phyloP scores from a whole-genome alignment of 1,140 invertebrate genomes.

The Psilanteris sp. region DNA sequence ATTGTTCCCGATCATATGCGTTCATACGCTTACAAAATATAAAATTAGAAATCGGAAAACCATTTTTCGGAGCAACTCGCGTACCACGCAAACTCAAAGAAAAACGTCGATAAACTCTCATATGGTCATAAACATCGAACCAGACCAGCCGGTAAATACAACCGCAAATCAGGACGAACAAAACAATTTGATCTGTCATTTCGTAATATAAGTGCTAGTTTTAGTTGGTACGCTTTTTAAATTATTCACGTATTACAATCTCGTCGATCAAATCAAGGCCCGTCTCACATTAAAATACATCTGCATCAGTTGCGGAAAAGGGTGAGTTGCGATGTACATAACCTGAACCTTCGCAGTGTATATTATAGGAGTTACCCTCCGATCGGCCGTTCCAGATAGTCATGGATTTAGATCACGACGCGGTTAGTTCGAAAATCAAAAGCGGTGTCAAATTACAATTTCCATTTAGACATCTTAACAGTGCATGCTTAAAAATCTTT shows the following conservation, averaged over 20 bases:
- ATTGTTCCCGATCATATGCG: too few relatives aligned
- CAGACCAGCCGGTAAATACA: slow-evolving; percentile 25
- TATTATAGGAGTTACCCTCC: slow-evolving; percentile 8
- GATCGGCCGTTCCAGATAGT: slow-evolving; percentile 66
- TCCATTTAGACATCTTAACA: slow-evolving; percentile 3
- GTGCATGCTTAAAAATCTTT: too few relatives aligned
- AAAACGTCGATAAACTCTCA: slow-evolving; percentile 76
- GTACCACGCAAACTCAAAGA: slow-evolving; percentile 72
- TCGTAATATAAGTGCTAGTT: slow-evolving; percentile 35
- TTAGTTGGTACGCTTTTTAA: too few relatives aligned
- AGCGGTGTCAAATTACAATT: slow-evolving; percentile 50
- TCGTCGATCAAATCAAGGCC: too few relatives aligned
- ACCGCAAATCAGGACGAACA: background rate
- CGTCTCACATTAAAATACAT: too few relatives aligned
- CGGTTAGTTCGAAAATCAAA: slow-evolving; percentile 61
- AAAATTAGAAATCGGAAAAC: slow-evolving; percentile 33
- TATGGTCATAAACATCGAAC: slow-evolving; percentile 15
- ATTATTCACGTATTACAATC: too few relatives aligned
- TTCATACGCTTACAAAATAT: slow-evolving; percentile 15
- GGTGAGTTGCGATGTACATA: slow-evolving; percentile 34
- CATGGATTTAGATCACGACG: slow-evolving; percentile 45
- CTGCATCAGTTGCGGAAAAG: too few relatives aligned
- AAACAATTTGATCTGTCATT: background rate
- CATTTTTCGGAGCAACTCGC: slow-evolving; percentile 69
- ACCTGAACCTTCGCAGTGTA: slow-evolving; percentile 23